Evolutionary conservation across 2,797 vertebrate species (phyloP), one percentile per base, ranked within the genome.

Genomic region (Argentina silus): DNA sequence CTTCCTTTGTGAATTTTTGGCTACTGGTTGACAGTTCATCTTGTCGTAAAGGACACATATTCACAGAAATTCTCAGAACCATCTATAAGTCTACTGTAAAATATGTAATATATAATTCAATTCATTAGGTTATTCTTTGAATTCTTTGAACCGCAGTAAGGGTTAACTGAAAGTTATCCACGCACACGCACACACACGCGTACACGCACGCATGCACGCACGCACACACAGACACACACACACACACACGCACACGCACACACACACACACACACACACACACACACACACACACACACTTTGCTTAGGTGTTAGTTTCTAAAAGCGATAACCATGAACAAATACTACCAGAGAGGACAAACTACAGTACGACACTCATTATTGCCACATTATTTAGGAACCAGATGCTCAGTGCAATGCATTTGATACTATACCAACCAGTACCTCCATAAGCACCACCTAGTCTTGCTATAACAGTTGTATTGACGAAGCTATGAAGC

Each of bases 351-450:
- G 67, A 81, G 67, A 67, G 74, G 83, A 77, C 72, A 72, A 43
- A 42, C 65, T 67, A 68, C 27, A 73, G 59, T 51, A 75, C 79
- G 66, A 70, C 68, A 71, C 65, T 69, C 82, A 79, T 87, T 88
- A 89, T 89, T 85, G 84, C 86, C 84, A 62, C 53, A 42, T 84
- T 85, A 70, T 74, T 80, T 77, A 69, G 67, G 47, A 81, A 53
- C 66, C 56, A 55, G 73, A 81, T 71, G 82, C 82, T 86, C 80
- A 91, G 88, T 89, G 85, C 89, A 90, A 90, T 88, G 79, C 73
- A 75, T 82, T 71, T 69, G 79, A 73, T 72, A 42, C 6, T 66
- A 76, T 86, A 72, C 83, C 79, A 81, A 76, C 81, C 70, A 72
- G 10, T 70, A 78, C 82, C 79, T 70, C 72, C 83, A 71, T 72